These are phyloP conservation scores for Drosophila equinoxialis DNA, from an alignment of 1,140 invertebrate species.

Conservation along the genomic window DNA sequence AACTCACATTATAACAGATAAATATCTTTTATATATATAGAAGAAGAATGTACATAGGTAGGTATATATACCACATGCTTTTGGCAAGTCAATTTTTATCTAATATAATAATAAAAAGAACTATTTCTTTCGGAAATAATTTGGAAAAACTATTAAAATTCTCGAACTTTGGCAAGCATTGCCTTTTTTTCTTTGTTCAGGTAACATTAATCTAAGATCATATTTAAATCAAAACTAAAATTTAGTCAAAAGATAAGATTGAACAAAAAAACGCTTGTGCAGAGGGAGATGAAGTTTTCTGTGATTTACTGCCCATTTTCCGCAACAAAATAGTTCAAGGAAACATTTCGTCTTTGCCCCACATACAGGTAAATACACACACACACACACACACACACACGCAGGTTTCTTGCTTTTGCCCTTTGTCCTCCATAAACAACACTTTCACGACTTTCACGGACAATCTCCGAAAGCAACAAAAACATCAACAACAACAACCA, in stretches of 20 bases:
- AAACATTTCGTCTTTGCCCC: constrained; percentile 21
- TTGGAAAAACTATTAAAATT: too few species aligned
- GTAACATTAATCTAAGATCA: not conserved
- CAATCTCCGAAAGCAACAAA: constrained; percentile 16
- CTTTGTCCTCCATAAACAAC: constrained; percentile 54
- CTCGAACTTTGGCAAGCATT: too few species aligned
- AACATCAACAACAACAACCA: constrained; percentile 15
- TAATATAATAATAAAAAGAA: too few species aligned
- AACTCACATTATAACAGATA: too few species aligned
- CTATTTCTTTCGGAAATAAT: too few species aligned
- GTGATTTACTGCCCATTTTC: constrained; percentile 55
- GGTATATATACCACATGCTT: too few species aligned
- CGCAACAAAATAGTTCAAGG: constrained; percentile 54
- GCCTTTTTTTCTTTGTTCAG: too few species aligned
- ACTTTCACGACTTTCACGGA: constrained; percentile 57
- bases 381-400: constrained; percentile 37
- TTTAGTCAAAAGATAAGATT: not conserved
- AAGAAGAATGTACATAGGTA: too few species aligned
- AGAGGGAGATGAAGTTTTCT: constrained; percentile 3
- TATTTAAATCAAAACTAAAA: not conserved
- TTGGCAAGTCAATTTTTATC: too few species aligned
- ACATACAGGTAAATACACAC: constrained; percentile 9
- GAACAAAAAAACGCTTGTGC: not conserved
- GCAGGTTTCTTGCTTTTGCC: constrained; percentile 34
- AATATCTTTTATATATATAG: too few species aligned